Percentiles rank a stretch among this genome's conserved stretches.
Evolutionary conservation across 2,113 vertebrate species (phyloP).

Genomic region (Neodontobutis hainanensis): DNA sequence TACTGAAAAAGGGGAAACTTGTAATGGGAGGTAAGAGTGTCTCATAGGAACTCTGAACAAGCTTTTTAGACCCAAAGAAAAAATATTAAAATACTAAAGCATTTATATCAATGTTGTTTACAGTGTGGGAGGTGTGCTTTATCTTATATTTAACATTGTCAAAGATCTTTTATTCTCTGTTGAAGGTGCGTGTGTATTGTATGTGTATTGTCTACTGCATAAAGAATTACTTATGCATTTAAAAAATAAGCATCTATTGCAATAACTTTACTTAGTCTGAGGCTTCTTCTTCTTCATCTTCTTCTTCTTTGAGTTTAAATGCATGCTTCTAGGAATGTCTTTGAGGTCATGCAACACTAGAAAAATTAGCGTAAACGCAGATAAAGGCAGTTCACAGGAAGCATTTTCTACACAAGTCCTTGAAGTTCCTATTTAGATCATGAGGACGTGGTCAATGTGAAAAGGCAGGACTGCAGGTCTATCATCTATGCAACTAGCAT

Average conservation of each 20-base stretch:
- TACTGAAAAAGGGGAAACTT: slow-evolving; percentile 32
- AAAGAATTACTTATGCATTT: slow-evolving; percentile 44
- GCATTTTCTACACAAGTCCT: slow-evolving; percentile 56
- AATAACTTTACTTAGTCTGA: slow-evolving; percentile 50
- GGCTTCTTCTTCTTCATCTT: slow-evolving; percentile 64
- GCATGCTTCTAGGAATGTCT: slow-evolving; percentile 76
- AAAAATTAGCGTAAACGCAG: slow-evolving; percentile 57
- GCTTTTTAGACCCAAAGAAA: slow-evolving; percentile 38
- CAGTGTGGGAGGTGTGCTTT: slow-evolving; percentile 51
- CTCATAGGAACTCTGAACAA: slow-evolving; percentile 55
- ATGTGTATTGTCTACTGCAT: slow-evolving; percentile 41
- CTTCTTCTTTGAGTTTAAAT: slow-evolving; percentile 64
- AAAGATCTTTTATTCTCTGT: slow-evolving; percentile 37
- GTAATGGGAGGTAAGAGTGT: slow-evolving; percentile 37
- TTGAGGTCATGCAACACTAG: slow-evolving; percentile 78
- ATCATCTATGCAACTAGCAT: slow-evolving; percentile 42
- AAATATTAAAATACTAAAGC: slow-evolving; percentile 18
- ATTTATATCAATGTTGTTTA: slow-evolving; percentile 54
- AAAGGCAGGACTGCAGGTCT: slow-evolving; percentile 37
- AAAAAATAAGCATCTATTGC: slow-evolving; percentile 62
- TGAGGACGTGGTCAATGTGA: slow-evolving; percentile 45
- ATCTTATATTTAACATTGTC: slow-evolving; percentile 35
- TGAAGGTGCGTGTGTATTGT: slow-evolving; percentile 53
- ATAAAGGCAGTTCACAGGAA: slow-evolving; percentile 65
- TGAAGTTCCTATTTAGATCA: slow-evolving; percentile 51